Conservation (phyloP, 1,140 invertebrate genomes). For the Drosophila nigromelanica region DNA sequence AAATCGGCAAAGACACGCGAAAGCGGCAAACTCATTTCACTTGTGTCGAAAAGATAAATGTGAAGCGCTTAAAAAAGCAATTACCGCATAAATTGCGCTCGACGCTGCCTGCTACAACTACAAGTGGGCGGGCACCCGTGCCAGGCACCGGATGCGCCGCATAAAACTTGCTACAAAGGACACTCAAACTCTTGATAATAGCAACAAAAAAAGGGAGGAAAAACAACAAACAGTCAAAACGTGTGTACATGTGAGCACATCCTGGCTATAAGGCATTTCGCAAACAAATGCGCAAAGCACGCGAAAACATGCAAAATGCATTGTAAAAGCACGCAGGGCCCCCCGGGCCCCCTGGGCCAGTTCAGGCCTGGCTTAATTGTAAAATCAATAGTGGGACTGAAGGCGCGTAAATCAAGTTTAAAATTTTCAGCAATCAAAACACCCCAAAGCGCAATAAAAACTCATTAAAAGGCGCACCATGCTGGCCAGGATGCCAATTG, state of each 20-base stretch:
- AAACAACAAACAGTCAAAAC: background rate
- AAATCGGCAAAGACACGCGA: slow-evolving; percentile 74
- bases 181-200: slow-evolving; percentile 29
- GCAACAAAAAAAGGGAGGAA: background rate
- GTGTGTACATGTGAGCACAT: slow-evolving; percentile 32
- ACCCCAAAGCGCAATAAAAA: slow-evolving; percentile 79
- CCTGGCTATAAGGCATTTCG: slow-evolving; percentile 40
- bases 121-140: slow-evolving; percentile 31
- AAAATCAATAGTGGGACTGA: slow-evolving; percentile 72
- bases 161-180: slow-evolving; percentile 74
- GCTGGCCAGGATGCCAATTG: slow-evolving; percentile 49
- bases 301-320: slow-evolving; percentile 81
- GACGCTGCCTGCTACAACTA: slow-evolving; percentile 31
- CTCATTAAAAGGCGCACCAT: slow-evolving; percentile 65
- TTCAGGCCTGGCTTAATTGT: slow-evolving; percentile 62
- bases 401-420: slow-evolving; percentile 78
- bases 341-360: too few relatives aligned
- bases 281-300: slow-evolving; percentile 67
- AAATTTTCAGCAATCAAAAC: slow-evolving; percentile 77
- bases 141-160: slow-evolving; percentile 59
- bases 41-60: slow-evolving; percentile 83
- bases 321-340: slow-evolving; percentile 37
- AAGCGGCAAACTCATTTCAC: slow-evolving; percentile 71
- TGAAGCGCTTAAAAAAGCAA: slow-evolving; percentile 83
- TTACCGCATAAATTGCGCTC: slow-evolving; percentile 82